Base-by-base conservation (phyloP, 2,888 invertebrate genomes). In the Drosophila maculinotata region DNA sequence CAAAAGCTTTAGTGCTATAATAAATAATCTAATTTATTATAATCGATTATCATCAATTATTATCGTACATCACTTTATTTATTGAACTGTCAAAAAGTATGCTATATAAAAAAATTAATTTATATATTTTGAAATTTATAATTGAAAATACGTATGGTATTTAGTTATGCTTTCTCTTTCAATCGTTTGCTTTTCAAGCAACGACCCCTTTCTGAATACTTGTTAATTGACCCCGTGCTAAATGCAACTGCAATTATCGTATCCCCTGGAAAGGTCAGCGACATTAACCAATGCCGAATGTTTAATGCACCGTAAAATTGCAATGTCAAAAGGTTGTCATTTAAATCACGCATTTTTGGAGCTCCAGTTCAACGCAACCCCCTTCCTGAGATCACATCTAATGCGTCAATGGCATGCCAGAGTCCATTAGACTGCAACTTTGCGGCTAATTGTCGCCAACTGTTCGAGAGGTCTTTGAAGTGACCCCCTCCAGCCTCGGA, bases 241-340 rank as follows among this genome's bases (percentile, higher is more conserved):
- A 51, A 10, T 47, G 23, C n/a, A 15, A 65, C 8, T 39, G 53
- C 28, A 72, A 59, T 41, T 54, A 44, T 38, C 23, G 8, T 44
- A 3, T 20, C 44, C 23, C 12, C 12, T 20, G 6, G n/a, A 36
- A 53, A 67, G 67, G 59, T 76, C 67, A 69, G 35, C 73, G 73
- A 72, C 81, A 67, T 62, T 72, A 52, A 51, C 52, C 59, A 56
- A 33, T 53, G 57, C 10, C 14, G 35, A 47, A 53, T 69, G 80
- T 75, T 79, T 59, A 85, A 87, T 86, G 78, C 68, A 66, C 76
- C 79, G 70, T 71, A 69, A 87, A 85, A 85, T 85, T 76, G 83
- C 83, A 74, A 64, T 71, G 73, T 42, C 69, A 69, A 68, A 85
- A 58, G 48, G 59, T 74, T 67, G 49, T 69, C 56, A 63, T 51